Base-by-base conservation (phyloP, 2,113 vertebrate species). In the Hemiprocne comata region DNA sequence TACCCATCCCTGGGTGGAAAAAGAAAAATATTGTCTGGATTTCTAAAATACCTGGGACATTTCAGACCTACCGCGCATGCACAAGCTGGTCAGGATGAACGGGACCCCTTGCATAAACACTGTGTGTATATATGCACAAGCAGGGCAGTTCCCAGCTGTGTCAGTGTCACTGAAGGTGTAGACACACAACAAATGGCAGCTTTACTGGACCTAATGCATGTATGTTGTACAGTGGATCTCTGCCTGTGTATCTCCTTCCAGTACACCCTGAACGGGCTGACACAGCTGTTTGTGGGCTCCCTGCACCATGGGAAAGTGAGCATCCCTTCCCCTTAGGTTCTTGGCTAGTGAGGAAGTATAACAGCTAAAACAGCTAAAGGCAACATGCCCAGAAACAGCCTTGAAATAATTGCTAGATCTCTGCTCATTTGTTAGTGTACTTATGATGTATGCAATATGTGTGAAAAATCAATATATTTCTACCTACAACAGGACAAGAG, bases 101-200 rank as follows among this genome's bases (percentile, higher is more conserved):
- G 34, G 33, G 34, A 71, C 0, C 2, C 58, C 16, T 44, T 44
- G 31, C 58, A 25, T 8, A 57, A 82, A 40, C 24, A 8, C 8
- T 25, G 28, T 1, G 28, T 1, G 0, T 3, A 24, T 61, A 57
- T 8, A 57, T 0, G 5, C 36, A 16, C 0, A 7, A 31, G 50
- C 18, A 66, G 0, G 0, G 54, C 38, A 48, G 26, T 0, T 26
- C 26, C 62, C 33, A 48, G 34, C 71, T 8, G 29, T 0, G 5
- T 1, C 73, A 48, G 17, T 25, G 75, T 40, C 11, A 0, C 54
- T 73, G 73, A 8, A 42, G 4, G 0, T 16, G 10, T 1, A 1
- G 2, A 1, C 1, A 51, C 29, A 17, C 23, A 60, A 17, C 25
- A 33, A 65, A n/a, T 1, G 8, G 71, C 82, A 78, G 46, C 71